These are phyloP conservation scores for Pachyrhynchus sulphureomaculatus DNA, from an alignment of 1,140 invertebrate species.

Conservation along the genomic window DNA sequence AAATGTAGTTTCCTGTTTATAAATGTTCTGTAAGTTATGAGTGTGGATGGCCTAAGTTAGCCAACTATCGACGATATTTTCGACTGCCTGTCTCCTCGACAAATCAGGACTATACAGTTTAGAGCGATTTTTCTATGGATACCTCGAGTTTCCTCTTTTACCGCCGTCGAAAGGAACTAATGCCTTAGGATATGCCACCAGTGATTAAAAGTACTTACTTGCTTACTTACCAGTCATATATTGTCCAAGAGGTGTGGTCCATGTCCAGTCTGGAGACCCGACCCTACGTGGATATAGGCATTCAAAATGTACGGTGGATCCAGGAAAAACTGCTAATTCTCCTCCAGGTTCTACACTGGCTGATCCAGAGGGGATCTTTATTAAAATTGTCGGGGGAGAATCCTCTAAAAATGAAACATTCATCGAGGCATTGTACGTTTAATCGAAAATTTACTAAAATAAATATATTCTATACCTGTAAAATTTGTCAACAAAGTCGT, in stretches of 20 bases:
- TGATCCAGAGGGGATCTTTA: conserved; percentile 75
- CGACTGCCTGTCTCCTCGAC: no score
- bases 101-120: no score
- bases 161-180: no score
- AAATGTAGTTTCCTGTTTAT: neutral
- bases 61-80: no score
- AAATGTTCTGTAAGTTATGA: neutral
- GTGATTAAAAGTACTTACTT: no score
- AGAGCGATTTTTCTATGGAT: no score
- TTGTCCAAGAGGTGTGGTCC: conserved; percentile 75
- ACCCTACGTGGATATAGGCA: conserved; percentile 74
- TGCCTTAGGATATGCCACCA: no score
- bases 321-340: conserved; percentile 76
- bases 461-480: conserved; percentile 73
- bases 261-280: conserved; percentile 85
- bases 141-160: no score
- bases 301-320: conserved; percentile 79
- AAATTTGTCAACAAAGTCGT: conserved; percentile 82
- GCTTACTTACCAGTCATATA: conserved; percentile 76
- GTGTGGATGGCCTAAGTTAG: no score
- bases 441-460: no score
- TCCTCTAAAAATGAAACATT: conserved; percentile 62
- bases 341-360: conserved; percentile 77
- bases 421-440: no score
- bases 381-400: conserved; percentile 80